These are phyloP conservation scores for Axis porcinus DNA, from an alignment of 2,113 vertebrate species.

Conservation along the genomic window DNA sequence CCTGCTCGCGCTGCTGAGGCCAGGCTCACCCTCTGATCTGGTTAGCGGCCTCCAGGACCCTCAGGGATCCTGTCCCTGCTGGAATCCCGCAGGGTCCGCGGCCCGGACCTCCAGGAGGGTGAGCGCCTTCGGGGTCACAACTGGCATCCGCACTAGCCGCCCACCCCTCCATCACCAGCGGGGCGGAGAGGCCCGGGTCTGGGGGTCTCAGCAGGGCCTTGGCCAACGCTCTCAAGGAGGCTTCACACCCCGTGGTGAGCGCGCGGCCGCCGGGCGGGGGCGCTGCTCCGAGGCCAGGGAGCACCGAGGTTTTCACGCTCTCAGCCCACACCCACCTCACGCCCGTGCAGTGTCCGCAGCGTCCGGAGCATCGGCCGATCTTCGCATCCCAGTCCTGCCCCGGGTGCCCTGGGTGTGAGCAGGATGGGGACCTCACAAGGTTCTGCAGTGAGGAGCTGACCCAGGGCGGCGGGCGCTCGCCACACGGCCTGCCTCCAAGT, in stretches of 20 bases:
- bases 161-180: not conserved
- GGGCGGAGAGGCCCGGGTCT: not conserved
- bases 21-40: not conserved
- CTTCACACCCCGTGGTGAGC: too few species aligned
- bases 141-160: not conserved
- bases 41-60: not conserved
- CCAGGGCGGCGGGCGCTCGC: rapidly evolving
- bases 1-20: too few species aligned
- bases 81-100: not conserved
- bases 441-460: not conserved
- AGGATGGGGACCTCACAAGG: not conserved
- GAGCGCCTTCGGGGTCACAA: not conserved
- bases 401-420: not conserved
- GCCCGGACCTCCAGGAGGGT: not conserved
- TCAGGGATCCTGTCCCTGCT: not conserved
- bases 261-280: too few species aligned
- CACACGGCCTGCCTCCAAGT: not conserved
- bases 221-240: too few species aligned
- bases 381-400: not conserved
- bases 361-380: not conserved
- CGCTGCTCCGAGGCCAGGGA: too few species aligned
- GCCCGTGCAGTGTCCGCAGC: not conserved
- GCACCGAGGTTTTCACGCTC: too few species aligned
- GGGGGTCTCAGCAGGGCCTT: not conserved
- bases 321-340: not conserved